Evolutionary conservation across 2,797 vertebrate genomes (phyloP), one percentile per base, ranked within the genome.

Genomic region (Graptemys geographica): DNA sequence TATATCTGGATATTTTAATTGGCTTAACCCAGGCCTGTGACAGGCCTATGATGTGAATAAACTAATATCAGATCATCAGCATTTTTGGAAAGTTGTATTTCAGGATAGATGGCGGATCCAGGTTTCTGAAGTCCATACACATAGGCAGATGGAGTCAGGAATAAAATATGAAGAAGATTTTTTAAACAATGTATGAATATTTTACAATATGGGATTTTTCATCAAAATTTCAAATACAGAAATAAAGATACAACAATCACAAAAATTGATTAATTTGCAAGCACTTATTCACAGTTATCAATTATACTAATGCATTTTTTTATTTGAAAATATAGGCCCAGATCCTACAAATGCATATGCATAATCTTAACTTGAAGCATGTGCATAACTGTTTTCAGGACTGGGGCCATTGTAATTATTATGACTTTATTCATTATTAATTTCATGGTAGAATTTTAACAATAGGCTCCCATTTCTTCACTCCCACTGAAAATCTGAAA

Each of bases 401-500:
- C 21, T 51, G 33, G 85, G 47, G 62, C 3, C 28, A 9, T 83
- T 80, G 59, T 37, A 59, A 41, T 90, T 55, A 82, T 79, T 86
- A 94, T 65, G 69, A 86, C 18, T 12, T 62, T 69, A 80, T 92
- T 85, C 65, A 82, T 49, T 23, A 55, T 65, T 33, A 16, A 8
- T 87, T 82, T 72, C 86, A 9, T 56, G 52, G 57, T 33, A 83
- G 82, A 89, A 31, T 59, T 59, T n/a, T 11, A 27, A 79, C 13
- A 72, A 87, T 72, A 91, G 49, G 25, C 86, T 93, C 21, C 16
- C 47, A 84, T 78, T 95, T 96, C 87, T 76, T 59, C 87, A 90
- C 6, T 90, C 55, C 27, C 65, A 88, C 31, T 19, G 51, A 81
- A 85, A 88, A 88, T 82, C 41, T 80, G n/a, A 88, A 74, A 72